Conservation (phyloP, 1,140 invertebrate genomes). For the Leptonema lineaticorne region DNA sequence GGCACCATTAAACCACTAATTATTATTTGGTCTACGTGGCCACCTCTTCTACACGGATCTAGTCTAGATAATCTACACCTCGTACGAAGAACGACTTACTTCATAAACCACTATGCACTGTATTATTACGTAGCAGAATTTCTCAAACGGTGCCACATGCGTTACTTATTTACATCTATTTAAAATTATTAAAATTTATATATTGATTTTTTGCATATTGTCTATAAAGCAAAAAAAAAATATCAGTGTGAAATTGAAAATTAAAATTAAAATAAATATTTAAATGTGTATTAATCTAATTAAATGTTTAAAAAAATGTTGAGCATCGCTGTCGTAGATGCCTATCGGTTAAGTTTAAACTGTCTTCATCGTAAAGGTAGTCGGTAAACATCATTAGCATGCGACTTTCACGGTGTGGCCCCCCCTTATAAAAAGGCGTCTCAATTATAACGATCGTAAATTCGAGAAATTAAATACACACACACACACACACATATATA, state of each 20-base stretch:
- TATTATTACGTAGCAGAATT: too few species aligned
- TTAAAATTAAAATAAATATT: too few species aligned
- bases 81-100: background rate
- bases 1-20: background rate
- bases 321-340: background rate
- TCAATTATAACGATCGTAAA: conserved; percentile 2
- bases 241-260: too few species aligned
- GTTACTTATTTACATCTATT: too few species aligned
- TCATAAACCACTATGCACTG: conserved; percentile 2
- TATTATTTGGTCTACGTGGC: conserved; percentile 16
- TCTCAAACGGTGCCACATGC: too few species aligned
- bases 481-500: too few species aligned
- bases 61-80: background rate
- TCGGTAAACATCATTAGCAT: conserved; percentile 5
- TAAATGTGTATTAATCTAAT: too few species aligned
- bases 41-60: conserved; percentile 3
- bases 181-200: too few species aligned
- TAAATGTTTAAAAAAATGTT: too few species aligned
- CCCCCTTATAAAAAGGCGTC: background rate
- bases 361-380: conserved; percentile 2
- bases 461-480: background rate
- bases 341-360: background rate
- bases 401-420: background rate
- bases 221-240: too few species aligned
- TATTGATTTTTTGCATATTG: too few species aligned